These are phyloP conservation scores for Nothobranchius kuhntae DNA, from an alignment of 2,113 vertebrate species.

Conservation along the genomic window DNA sequence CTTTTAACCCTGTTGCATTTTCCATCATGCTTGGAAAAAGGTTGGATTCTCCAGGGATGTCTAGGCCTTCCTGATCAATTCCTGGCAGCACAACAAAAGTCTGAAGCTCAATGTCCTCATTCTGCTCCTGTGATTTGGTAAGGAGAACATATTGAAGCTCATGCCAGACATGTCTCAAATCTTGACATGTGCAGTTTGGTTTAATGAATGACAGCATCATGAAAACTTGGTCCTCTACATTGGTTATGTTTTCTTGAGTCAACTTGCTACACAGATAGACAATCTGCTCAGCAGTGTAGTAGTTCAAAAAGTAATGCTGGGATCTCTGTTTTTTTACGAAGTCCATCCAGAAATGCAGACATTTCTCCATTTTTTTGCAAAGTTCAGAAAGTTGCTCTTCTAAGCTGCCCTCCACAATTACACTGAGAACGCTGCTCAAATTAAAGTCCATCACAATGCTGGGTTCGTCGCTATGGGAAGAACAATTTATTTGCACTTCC, in stretches of 20 bases:
- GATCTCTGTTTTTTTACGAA: conserved; percentile 83
- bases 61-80: conserved; percentile 15
- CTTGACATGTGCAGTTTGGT: conserved; percentile 67
- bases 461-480: conserved; percentile 20
- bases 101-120: conserved; percentile 72
- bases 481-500: conserved; percentile 82
- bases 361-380: conserved; percentile 88
- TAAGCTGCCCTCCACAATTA: conserved; percentile 74
- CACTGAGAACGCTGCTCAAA: conserved; percentile 52
- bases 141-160: conserved; percentile 74
- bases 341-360: conserved; percentile 82
- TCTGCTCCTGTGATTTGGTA: conserved; percentile 59
- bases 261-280: conserved; percentile 86
- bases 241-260: conserved; percentile 38
- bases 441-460: conserved; percentile 84
- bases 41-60: conserved; percentile 19
- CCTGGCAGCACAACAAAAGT: conserved; percentile 63
- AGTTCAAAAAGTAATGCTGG: conserved; percentile 88
- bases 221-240: conserved; percentile 78
- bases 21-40: conserved; percentile 42
- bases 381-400: conserved; percentile 80
- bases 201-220: conserved; percentile 92
- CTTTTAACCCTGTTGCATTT: conserved; percentile 44
- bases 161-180: conserved; percentile 71
- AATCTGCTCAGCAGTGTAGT: conserved; percentile 91